Conservation (phyloP, 2,888 invertebrate species). For the Xylota segnis region DNA sequence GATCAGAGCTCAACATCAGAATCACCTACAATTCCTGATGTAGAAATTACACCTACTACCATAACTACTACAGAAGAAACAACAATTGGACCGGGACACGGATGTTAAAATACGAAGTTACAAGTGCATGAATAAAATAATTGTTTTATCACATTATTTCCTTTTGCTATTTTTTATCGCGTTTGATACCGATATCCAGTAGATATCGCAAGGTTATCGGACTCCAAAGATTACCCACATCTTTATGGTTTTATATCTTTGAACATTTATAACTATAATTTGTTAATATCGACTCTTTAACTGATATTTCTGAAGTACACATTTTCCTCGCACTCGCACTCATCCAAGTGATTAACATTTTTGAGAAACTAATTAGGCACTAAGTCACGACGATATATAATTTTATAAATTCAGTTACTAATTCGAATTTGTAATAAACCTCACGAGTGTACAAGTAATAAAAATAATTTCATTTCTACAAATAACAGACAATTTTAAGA, state of each 20-base stretch:
- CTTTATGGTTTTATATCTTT: not conserved
- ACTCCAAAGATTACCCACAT: not conserved
- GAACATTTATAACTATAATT: not conserved
- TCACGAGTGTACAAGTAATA: too few relatives aligned
- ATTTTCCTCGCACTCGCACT: not conserved
- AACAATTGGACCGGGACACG: not conserved
- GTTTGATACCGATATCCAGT: not conserved
- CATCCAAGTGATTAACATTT: not conserved
- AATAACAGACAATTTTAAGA: too few relatives aligned
- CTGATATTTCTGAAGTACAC: not conserved
- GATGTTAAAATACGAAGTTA: not conserved
- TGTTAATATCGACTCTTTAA: not conserved
- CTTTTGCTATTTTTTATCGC: too few relatives aligned
- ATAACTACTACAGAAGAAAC: not conserved
- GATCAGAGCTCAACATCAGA: too few relatives aligned
- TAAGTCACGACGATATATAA: too few relatives aligned
- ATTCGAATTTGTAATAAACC: too few relatives aligned
- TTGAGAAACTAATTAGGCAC: too few relatives aligned
- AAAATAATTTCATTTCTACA: too few relatives aligned
- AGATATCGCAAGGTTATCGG: not conserved
- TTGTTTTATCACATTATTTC: too few relatives aligned
- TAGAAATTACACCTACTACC: too few relatives aligned
- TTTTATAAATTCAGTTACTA: too few relatives aligned
- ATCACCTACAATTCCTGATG: not conserved
- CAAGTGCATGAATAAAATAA: too few relatives aligned